Evolutionary conservation across 2,113 vertebrate species (phyloP), one percentile per base, ranked within the genome.

Genomic region (Campylomormyrus numenius): DNA sequence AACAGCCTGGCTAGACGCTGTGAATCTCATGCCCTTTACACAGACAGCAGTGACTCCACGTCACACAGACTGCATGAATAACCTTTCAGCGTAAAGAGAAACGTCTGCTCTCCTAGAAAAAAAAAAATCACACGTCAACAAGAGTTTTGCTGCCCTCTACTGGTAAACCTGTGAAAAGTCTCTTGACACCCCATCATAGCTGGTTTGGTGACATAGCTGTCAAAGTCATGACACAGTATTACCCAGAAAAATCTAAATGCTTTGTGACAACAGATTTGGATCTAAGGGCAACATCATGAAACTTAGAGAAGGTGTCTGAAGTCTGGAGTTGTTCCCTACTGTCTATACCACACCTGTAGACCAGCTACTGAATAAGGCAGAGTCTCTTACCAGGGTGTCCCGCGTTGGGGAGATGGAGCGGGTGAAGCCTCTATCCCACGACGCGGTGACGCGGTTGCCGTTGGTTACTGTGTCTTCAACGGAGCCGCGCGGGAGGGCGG

Each of bases 381-480:
- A 66, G 24, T 9, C 0, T 91, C 95, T 95, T 95, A 96, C 95
- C 94, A 19, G 91, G 74, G 93, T 91, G 90, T 95, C 94, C 92
- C 94, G 93, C 89, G 91, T 90, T 39, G 94, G 93, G 21, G 95
- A 95, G 88, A 91, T 90, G 19, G 95, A 92, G 52, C 93, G 90
- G 49, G 91, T 91, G 53, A 15, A 35, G 77, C 95, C 95, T 5
- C 95, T 94, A 49, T 97, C 96, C 91, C 96, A 97, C 46, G 94
- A 93, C 4, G 95, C 94, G 92, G 90, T 92, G 91, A 91, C 95
- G 13, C 88, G 95, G 89, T 92, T 93, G 89, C 93, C 93, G 88
- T 95, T 95, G 5, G 93, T 92, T 24, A 94, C 91, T 89, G 92
- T 92, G 45, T 95, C 95, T 93, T 96, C 95, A 90, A 95, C 95